A percentile compares a stretch with the other conserved stretches of the same genome.
These are phyloP conservation scores for Ctenopoma kingsleyae DNA, from an alignment of 2,797 vertebrate species.

Conservation along the genomic window DNA sequence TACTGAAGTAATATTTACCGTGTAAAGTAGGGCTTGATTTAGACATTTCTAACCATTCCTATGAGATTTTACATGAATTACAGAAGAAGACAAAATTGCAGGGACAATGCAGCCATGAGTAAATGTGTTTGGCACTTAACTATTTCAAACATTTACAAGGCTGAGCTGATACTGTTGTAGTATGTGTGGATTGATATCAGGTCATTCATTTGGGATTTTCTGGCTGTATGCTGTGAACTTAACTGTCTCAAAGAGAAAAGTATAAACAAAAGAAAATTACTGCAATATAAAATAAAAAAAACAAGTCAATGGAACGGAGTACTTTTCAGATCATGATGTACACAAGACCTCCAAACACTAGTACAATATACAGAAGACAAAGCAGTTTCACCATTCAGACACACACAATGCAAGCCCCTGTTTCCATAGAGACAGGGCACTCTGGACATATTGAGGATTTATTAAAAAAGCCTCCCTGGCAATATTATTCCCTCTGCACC, in stretches of 20 bases:
- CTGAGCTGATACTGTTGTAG: slow-evolving; percentile 2
- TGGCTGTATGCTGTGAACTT: not conserved
- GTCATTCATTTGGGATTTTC: not conserved
- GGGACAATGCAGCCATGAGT: not conserved
- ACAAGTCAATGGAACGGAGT: not conserved
- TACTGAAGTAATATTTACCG: too few species aligned
- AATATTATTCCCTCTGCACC: slow-evolving; percentile 60
- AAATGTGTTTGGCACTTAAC: not conserved
- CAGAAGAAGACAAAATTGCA: not conserved
- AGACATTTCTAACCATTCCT: too few species aligned
- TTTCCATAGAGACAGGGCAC: slow-evolving; percentile 85
- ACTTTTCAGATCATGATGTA: not conserved
- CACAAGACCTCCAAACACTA: slow-evolving; percentile 1
- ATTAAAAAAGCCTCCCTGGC: slow-evolving; percentile 75
- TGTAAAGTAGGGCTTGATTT: too few species aligned
- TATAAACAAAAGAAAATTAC: not conserved
- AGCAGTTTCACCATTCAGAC: slow-evolving; percentile 34
- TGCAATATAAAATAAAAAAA: not conserved
- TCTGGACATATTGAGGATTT: slow-evolving; percentile 78
- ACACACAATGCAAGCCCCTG: slow-evolving; percentile 59
- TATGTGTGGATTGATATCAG: not conserved
- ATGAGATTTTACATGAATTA: too few species aligned
- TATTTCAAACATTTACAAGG: slow-evolving; percentile 12
- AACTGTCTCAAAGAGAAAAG: not conserved
- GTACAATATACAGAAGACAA: slow-evolving; percentile 50